Percentiles rank a stretch among this genome's conserved stretches.
Evolutionary conservation across 64 coral and sea anemone species (phyloP).

Genomic region (Stichodactyla mertensii): DNA sequence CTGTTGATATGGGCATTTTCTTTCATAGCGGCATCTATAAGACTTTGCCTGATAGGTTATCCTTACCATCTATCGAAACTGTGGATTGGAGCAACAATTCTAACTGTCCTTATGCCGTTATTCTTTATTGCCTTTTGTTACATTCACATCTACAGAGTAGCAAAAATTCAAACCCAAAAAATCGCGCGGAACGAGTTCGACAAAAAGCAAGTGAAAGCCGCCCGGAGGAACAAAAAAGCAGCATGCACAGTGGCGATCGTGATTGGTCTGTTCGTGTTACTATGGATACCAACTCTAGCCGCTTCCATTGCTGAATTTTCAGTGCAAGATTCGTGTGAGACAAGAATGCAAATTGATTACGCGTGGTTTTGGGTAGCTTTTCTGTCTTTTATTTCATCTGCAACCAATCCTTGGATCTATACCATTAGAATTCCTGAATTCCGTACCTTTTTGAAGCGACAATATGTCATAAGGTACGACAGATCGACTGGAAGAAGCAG

Average conservation of each 20-base stretch:
- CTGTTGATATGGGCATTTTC: constrained; percentile 35
- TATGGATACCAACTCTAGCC: constrained; percentile 45
- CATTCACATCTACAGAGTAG: constrained; percentile 26
- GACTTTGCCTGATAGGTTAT: constrained; percentile 27
- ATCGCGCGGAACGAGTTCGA: constrained; percentile 34
- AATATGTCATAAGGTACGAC: neutral
- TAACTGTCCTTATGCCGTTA: constrained; percentile 38
- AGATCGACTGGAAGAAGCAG: neutral
- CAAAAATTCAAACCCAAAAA: constrained; percentile 29
- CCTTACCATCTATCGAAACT: constrained; percentile 8
- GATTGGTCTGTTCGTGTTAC: constrained; percentile 39
- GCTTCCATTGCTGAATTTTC: constrained; percentile 32
- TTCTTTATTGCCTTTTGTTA: constrained; percentile 51
- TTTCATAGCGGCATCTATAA: constrained; percentile 18
- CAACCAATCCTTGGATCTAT: constrained; percentile 47
- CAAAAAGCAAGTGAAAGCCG: neutral
- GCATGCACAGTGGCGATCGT: constrained; percentile 45
- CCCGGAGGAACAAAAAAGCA: constrained; percentile 39
- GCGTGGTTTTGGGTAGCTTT: constrained; percentile 58
- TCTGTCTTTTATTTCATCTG: constrained; percentile 37
- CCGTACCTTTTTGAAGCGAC: neutral
- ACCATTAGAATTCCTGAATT: constrained; percentile 46
- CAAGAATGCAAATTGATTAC: constrained; percentile 21
- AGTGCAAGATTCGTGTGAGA: constrained; percentile 3
- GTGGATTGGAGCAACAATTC: constrained; percentile 35